Percentiles rank a stretch among this genome's conserved stretches.
Conservation (phyloP, 1,140 invertebrate species). For the Solenopsis invicta region DNA sequence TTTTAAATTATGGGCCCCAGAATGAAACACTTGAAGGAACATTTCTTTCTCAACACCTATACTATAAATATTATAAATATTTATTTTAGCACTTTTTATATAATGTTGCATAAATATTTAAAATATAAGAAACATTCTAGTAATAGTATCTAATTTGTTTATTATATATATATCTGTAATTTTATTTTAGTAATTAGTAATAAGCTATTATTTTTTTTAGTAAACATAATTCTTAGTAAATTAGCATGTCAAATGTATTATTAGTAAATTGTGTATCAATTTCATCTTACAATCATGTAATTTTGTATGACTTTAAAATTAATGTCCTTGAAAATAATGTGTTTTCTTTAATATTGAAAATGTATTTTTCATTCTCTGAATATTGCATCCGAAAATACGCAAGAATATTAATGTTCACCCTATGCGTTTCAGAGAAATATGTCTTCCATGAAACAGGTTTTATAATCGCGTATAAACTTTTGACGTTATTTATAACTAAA, state of each 20-base stretch:
- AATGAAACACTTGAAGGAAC: constrained; percentile 80
- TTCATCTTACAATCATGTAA: not conserved
- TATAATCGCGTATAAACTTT: constrained; percentile 57
- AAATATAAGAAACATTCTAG: not conserved
- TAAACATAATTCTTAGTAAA: too few relatives aligned
- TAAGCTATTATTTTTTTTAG: too few relatives aligned
- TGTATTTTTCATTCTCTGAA: not conserved
- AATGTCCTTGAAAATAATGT: not conserved
- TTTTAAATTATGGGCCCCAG: constrained; percentile 98
- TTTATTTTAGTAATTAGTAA: not conserved
- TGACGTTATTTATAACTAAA: constrained; percentile 56
- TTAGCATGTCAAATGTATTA: too few relatives aligned
- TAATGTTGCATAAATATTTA: not conserved
- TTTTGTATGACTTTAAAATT: constrained; percentile 32
- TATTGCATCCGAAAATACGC: not conserved
- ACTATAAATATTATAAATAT: not conserved
- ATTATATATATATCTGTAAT: not conserved
- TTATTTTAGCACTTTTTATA: not conserved
- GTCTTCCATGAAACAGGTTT: constrained; percentile 42
- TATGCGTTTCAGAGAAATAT: constrained; percentile 30
- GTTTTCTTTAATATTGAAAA: not conserved
- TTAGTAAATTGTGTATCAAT: not conserved
- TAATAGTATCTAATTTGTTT: not conserved
- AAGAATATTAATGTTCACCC: not conserved
- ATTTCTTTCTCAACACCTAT: not conserved